These are phyloP conservation scores for Eptatretus burgeri DNA, from an alignment of 2,113 vertebrate species.

Conservation along the genomic window DNA sequence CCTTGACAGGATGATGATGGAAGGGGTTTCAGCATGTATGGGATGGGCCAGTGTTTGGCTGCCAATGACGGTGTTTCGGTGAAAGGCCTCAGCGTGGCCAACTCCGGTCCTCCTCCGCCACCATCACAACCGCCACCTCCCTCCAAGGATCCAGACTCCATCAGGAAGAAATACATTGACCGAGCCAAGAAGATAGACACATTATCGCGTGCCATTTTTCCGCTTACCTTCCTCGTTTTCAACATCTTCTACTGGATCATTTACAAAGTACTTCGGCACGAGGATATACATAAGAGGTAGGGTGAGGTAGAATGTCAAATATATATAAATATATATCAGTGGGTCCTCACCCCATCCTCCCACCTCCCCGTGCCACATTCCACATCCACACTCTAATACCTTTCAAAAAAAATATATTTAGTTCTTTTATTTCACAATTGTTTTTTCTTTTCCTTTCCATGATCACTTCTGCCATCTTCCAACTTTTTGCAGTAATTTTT, in stretches of 20 bases:
- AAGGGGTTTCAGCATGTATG: slow-evolving; percentile 41
- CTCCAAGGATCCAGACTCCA: slow-evolving; percentile 44
- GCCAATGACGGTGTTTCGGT: slow-evolving; percentile 47
- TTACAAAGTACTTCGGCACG: slow-evolving; percentile 89
- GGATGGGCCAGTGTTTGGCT: slow-evolving; percentile 56
- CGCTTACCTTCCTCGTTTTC: slow-evolving; percentile 87
- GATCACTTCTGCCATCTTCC: no score
- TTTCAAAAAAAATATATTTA: no score
- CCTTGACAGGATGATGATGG: slow-evolving; percentile 32
- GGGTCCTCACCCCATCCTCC: no score
- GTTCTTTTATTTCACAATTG: no score
- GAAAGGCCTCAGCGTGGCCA: slow-evolving; percentile 17
- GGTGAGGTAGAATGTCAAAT: background rate
- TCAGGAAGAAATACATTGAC: slow-evolving; percentile 88
- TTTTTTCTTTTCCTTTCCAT: no score
- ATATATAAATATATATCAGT: no score
- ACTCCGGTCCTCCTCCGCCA: slow-evolving; percentile 11
- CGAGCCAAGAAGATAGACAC: slow-evolving; percentile 94
- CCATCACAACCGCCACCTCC: slow-evolving; percentile 23
- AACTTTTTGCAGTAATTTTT: no score
- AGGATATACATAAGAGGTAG: slow-evolving; percentile 55
- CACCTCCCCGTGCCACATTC: no score
- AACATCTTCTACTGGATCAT: slow-evolving; percentile 99
- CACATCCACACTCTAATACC: no score
- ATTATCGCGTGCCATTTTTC: slow-evolving; percentile 74